Percentiles rank a stretch among this genome's conserved stretches.
Conservation (phyloP, 2,113 vertebrate species). For the Heterocephalus glaber region DNA sequence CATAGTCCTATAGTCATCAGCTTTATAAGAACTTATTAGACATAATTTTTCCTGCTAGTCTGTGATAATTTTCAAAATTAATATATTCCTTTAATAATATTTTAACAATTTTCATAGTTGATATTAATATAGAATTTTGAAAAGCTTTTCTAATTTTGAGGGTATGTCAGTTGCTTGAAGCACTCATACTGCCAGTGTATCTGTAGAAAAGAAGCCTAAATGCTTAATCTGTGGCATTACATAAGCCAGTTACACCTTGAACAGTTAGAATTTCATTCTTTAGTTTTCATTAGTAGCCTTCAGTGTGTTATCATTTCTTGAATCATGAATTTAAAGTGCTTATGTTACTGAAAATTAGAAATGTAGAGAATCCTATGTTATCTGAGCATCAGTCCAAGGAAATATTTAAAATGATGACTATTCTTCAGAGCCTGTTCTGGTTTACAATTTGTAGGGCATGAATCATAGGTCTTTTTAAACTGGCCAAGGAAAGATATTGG, state of each 20-base stretch:
- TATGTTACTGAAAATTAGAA: slow-evolving; percentile 8
- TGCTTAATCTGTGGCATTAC: neutral
- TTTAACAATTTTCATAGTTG: slow-evolving; percentile 54
- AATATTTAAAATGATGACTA: slow-evolving; percentile 44
- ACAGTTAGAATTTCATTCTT: neutral
- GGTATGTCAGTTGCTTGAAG: neutral
- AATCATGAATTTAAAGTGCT: slow-evolving; percentile 36
- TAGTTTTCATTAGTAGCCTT: neutral
- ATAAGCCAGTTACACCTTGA: neutral
- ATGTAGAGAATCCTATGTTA: neutral
- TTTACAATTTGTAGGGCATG: neutral
- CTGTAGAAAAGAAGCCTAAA: neutral
- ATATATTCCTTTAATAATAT: slow-evolving; percentile 48
- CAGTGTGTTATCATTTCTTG: slow-evolving; percentile 15
- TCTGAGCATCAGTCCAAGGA: neutral
- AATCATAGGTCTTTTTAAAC: slow-evolving; percentile 28
- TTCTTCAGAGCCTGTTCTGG: neutral
- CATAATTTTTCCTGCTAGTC: neutral
- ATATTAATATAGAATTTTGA: slow-evolving; percentile 36
- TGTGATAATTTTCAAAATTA: slow-evolving; percentile 48
- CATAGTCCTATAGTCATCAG: neutral
- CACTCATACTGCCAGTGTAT: neutral
- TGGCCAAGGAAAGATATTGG: slow-evolving; percentile 7
- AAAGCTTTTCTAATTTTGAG: slow-evolving; percentile 49
- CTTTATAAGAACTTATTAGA: slow-evolving; percentile 35